Percentiles rank a stretch among this genome's conserved stretches.
Evolutionary conservation across 1,140 invertebrate genomes (phyloP).

Genomic region (Proales similis): DNA sequence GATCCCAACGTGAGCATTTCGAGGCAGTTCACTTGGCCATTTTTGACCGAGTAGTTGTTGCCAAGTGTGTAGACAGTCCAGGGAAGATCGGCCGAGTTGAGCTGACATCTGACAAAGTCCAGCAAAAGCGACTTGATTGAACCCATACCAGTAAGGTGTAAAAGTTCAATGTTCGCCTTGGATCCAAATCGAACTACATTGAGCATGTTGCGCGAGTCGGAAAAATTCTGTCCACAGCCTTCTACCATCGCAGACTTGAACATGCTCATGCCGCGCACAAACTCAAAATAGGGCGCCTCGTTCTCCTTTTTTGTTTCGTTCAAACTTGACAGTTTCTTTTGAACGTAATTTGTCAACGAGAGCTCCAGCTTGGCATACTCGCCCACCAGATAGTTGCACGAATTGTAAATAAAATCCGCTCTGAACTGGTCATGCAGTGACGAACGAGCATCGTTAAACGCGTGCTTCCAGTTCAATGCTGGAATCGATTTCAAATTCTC

Average conservation of each 20-base stretch:
- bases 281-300: slow-evolving; percentile 4
- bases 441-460: too few species aligned
- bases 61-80: slow-evolving; percentile 22
- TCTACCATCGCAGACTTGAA: slow-evolving; percentile 32
- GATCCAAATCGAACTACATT: slow-evolving; percentile 32
- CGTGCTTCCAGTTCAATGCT: too few species aligned
- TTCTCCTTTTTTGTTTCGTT: background rate
- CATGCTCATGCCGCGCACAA: slow-evolving; percentile 9
- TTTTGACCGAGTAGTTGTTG: slow-evolving; percentile 20
- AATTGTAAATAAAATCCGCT: too few species aligned
- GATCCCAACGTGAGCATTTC: slow-evolving; percentile 13
- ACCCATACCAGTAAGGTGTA: slow-evolving; percentile 13
- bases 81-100: slow-evolving; percentile 12
- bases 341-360: slow-evolving; percentile 10
- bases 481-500: too few species aligned
- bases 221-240: slow-evolving; percentile 14
- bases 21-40: slow-evolving; percentile 6
- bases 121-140: slow-evolving; percentile 8
- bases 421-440: too few species aligned
- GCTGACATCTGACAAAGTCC: slow-evolving; percentile 19
- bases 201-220: slow-evolving; percentile 11
- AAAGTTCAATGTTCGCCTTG: slow-evolving; percentile 1
- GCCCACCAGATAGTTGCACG: slow-evolving; percentile 16
- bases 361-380: slow-evolving; percentile 26
- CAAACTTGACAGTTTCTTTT: background rate